A percentile compares a stretch with the other conserved stretches of the same genome.
phyloP scores from a whole-genome alignment of 2,888 invertebrate genomes.

The Sussaba pulchella region DNA sequence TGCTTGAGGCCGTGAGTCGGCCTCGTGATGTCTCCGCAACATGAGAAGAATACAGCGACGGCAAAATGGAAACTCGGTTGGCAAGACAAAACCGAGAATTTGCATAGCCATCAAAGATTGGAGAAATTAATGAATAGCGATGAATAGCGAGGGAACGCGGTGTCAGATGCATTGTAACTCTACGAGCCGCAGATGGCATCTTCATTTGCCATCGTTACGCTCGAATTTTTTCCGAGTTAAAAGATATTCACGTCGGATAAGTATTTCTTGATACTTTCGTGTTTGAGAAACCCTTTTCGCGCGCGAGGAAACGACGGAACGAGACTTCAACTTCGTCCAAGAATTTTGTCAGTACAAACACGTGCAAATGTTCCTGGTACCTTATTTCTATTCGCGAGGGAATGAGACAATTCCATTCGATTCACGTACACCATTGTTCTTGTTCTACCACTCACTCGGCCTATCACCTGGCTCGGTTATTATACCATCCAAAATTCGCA shows the following conservation, averaged over 20 bases:
- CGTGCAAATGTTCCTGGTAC: conserved; percentile 32
- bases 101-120: conserved; percentile 4
- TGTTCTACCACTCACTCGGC: conserved; percentile 6
- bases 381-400: conserved; percentile 9
- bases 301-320: conserved; percentile 2
- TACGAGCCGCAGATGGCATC: neutral
- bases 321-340: conserved; percentile 20
- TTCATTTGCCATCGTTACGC: neutral
- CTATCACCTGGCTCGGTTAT: neutral
- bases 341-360: conserved; percentile 49
- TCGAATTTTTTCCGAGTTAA: neutral
- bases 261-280: conserved; percentile 26
- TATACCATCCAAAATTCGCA: no score
- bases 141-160: neutral
- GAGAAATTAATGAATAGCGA: conserved; percentile 33
- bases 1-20: no score
- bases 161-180: conserved; percentile 28
- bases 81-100: neutral
- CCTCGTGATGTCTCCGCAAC: no score
- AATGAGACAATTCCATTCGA: neutral
- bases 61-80: neutral
- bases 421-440: conserved; percentile 39
- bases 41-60: no score
- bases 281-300: conserved; percentile 35
- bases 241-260: conserved; percentile 34